Percentiles rank a stretch among this genome's conserved stretches.
Conservation (phyloP, 30 jellyfish, hydroid and myxozoan genomes). For the Chironex yamaguchii region DNA sequence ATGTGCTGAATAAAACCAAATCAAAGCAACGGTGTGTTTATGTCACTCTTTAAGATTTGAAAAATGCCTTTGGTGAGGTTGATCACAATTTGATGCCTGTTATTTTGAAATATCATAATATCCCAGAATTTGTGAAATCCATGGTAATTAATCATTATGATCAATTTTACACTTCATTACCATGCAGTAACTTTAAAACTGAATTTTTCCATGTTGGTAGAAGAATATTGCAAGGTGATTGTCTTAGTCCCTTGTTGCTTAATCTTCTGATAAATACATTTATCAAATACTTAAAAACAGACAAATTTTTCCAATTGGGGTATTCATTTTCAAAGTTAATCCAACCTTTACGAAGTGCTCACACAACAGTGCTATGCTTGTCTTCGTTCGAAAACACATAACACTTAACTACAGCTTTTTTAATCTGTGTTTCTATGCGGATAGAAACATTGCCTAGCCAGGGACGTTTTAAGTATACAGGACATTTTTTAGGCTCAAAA, state of each 20-base stretch:
- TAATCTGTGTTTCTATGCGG: no score
- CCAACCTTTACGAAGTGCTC: no score
- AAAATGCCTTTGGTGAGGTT: background rate
- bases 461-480: no score
- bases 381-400: no score
- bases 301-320: no score
- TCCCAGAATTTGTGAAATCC: background rate
- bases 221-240: constrained; percentile 11
- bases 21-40: background rate
- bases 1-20: no score
- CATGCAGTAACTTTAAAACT: background rate
- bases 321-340: no score
- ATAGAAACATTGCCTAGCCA: no score
- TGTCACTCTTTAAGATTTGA: background rate
- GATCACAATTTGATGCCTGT: background rate
- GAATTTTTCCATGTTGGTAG: background rate
- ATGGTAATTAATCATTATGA: background rate
- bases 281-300: constrained; percentile 4
- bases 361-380: no score
- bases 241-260: background rate
- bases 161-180: background rate
- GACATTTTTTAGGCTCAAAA: no score
- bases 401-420: no score
- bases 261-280: background rate
- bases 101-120: background rate